phyloP scores from a whole-genome alignment of 1,140 invertebrate genomes.

The Bombus confusus region DNA sequence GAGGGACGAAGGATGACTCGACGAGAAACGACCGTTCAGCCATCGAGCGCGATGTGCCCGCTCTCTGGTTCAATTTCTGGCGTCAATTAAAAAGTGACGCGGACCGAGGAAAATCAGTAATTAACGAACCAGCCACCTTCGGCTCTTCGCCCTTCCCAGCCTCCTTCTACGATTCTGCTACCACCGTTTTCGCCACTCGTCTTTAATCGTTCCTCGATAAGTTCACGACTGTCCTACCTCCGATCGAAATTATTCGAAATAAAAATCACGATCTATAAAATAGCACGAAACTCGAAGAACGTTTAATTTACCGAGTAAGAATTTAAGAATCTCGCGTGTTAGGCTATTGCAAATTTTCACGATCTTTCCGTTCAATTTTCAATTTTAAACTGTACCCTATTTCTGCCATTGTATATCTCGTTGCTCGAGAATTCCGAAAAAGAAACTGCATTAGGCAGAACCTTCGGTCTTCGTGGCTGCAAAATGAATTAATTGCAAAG shows the following conservation, averaged over 20 bases:
- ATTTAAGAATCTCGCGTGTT: neutral
- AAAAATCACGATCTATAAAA: neutral
- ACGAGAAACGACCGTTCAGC: constrained; percentile 65
- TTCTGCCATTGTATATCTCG: too few species aligned
- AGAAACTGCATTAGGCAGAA: neutral
- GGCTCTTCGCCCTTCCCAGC: constrained; percentile 28
- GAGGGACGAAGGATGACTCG: constrained; percentile 74
- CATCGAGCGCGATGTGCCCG: constrained; percentile 48
- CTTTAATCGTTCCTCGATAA: constrained; percentile 58
- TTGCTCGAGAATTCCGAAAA: neutral
- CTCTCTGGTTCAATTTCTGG: constrained; percentile 80
- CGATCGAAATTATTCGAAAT: neutral
- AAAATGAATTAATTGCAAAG: neutral
- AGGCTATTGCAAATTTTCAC: too few species aligned
- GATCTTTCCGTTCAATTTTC: too few species aligned
- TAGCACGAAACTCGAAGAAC: neutral
- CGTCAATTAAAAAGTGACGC: constrained; percentile 82
- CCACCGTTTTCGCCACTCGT: constrained; percentile 59
- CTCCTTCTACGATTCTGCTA: constrained; percentile 49
- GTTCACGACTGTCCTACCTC: neutral
- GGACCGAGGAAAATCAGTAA: constrained; percentile 82
- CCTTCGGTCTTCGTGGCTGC: neutral
- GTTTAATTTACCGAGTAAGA: neutral
- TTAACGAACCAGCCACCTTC: constrained; percentile 75
- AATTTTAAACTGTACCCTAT: too few species aligned